Base-by-base conservation (phyloP, 1,140 invertebrate species). In the Argopecten irradians region DNA sequence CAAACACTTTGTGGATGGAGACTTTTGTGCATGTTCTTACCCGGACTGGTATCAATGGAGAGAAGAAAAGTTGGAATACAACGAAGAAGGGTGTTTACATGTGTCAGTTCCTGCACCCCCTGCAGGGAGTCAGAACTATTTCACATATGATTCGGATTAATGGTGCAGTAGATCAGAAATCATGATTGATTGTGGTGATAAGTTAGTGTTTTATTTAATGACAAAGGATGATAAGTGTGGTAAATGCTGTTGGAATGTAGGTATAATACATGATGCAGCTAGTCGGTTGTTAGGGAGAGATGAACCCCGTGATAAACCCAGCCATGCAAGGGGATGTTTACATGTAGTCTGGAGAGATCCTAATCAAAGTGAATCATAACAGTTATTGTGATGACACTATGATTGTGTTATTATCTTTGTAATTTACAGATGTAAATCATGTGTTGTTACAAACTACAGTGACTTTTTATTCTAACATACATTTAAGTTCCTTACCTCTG, bases 331-430 rank as follows among this genome's bases (percentile, higher is more conserved):
- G 55, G 55, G 55, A 71, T 71, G 55, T 71, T 71, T 71, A 71
- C 55, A 71, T 71, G 55, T n/a, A 71, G 55, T 71, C 55, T 28
- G n/a, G n/a, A 71, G 28, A 71, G 55, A 71, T 71, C n/a, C 55
- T 71, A 28, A 71, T 71, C 55, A 71, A 71, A 71, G 55, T 5
- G 55, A 71, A 71, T 71, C 55, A 71, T 71, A 71, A 71, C 55
- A 71, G 55, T 71, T 71, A 71, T 71, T 71, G 55, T 71, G 55
- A 71, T 71, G 55, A 71, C 55, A 71, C 28, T 28, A n/a, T 16
- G 55, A 71, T 71, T 71, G 55, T 71, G 55, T 71, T 71, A 71
- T n/a, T n/a, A 71, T n/a, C 55, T 71, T 71, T 71, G 55, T 71
- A 71, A 71, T 71, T n/a, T n/a, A 71, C 55, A 71, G 55, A 71